A percentile compares a stretch with the other conserved stretches of the same genome.
phyloP scores from a whole-genome alignment of 2,888 invertebrate species.

The Muscina levida region DNA sequence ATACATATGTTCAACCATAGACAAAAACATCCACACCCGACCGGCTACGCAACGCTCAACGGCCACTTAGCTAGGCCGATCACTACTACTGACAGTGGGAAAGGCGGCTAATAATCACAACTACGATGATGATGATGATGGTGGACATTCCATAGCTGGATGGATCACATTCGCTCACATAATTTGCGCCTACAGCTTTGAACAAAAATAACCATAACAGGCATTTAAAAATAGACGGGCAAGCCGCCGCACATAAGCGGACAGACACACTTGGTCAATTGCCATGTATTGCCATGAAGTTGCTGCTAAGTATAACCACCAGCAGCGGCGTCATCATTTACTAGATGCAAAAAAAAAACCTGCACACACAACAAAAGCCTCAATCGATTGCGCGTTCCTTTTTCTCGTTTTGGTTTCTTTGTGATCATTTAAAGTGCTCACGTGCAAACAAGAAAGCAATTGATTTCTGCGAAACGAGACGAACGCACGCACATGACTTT shows the following conservation, averaged over 20 bases:
- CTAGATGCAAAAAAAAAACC: slow-evolving; percentile 23
- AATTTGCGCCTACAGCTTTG: slow-evolving; percentile 61
- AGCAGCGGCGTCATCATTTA: neutral
- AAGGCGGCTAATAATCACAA: no score
- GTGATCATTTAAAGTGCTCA: slow-evolving; percentile 47
- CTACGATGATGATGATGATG: neutral
- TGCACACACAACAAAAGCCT: slow-evolving; percentile 24
- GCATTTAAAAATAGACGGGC: slow-evolving; percentile 60
- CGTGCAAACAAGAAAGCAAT: slow-evolving; percentile 59
- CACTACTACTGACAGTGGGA: no score
- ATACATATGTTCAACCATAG: no score
- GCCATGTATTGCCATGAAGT: slow-evolving; percentile 60
- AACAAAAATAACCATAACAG: slow-evolving; percentile 43
- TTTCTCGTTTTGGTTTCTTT: no score
- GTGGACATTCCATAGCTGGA: slow-evolving; percentile 11
- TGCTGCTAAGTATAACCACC: neutral
- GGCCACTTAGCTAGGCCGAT: neutral
- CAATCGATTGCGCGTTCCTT: neutral
- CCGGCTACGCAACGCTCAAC: neutral
- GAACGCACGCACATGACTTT: slow-evolving; percentile 58
- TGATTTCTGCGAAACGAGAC: slow-evolving; percentile 10
- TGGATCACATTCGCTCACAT: slow-evolving; percentile 18
- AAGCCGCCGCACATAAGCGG: neutral
- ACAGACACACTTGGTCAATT: slow-evolving; percentile 23
- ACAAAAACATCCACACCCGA: no score